A percentile compares a stretch with the other conserved stretches of the same genome.
Evolutionary conservation across 2,113 vertebrate genomes (phyloP).

Genomic region (Dasyprocta punctata): DNA sequence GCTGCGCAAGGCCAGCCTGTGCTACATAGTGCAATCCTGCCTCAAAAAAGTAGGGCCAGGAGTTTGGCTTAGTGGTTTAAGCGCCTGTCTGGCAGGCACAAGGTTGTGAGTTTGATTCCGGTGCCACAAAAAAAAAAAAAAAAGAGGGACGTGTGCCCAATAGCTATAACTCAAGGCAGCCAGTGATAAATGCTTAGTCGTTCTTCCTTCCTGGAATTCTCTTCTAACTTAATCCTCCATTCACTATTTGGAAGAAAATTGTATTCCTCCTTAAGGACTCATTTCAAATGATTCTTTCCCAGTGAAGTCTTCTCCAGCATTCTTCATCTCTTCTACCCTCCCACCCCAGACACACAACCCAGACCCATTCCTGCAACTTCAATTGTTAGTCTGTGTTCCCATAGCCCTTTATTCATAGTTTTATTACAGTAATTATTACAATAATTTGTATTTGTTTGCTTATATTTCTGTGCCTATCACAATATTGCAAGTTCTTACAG

Average conservation of each 20-base stretch:
- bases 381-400: not conserved
- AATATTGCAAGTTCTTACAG: slow-evolving; percentile 12
- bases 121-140: too few relatives aligned
- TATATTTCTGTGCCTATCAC: not conserved
- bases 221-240: not conserved
- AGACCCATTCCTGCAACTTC: slow-evolving; percentile 18
- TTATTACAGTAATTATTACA: slow-evolving; percentile 56
- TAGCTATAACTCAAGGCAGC: not conserved
- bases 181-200: not conserved
- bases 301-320: not conserved
- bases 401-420: slow-evolving; percentile 51
- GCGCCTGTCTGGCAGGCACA: too few relatives aligned
- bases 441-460: slow-evolving; percentile 47
- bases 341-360: not conserved
- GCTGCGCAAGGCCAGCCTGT: too few relatives aligned
- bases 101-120: too few relatives aligned
- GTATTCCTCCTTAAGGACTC: slow-evolving; percentile 3
- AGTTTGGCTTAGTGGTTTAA: too few relatives aligned
- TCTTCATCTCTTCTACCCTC: not conserved
- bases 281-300: slow-evolving; percentile 49
- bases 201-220: slow-evolving; percentile 39
- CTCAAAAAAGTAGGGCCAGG: too few relatives aligned
- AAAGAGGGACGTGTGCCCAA: not conserved
- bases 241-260: slow-evolving; percentile 35
- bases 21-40: too few relatives aligned